A percentile compares a stretch with the other conserved stretches of the same genome.
Evolutionary conservation across 2,113 vertebrate genomes (phyloP).

Genomic region (Urocitellus parryii): DNA sequence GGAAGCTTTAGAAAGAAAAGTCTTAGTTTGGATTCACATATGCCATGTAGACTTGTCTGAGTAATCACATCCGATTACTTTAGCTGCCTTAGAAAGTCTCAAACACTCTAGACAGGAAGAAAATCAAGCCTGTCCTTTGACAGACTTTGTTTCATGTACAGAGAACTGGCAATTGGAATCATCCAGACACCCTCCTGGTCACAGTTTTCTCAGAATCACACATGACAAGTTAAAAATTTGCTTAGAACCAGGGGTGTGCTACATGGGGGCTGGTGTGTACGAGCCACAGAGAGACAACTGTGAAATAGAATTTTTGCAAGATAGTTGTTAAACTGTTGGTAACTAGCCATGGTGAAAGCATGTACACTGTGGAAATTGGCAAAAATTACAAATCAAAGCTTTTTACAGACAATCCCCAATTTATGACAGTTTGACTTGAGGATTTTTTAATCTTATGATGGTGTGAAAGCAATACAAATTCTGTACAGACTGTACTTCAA

Average conservation of each 20-base stretch:
- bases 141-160: neutral
- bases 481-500: neutral
- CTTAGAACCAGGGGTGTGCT: neutral
- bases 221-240: neutral
- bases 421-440: neutral
- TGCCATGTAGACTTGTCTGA: neutral
- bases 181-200: too few relatives aligned
- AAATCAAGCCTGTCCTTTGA: neutral
- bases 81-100: neutral
- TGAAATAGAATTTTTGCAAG: neutral
- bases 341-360: neutral
- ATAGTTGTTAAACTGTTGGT: neutral
- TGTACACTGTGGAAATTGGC: neutral
- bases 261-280: neutral
- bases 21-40: neutral
- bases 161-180: slow-evolving; percentile 39
- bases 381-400: slow-evolving; percentile 45
- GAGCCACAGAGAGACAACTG: neutral
- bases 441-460: neutral
- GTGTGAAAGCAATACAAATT: neutral
- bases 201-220: neutral
- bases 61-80: neutral
- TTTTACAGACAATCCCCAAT: neutral
- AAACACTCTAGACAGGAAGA: neutral
- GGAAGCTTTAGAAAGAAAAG: neutral